Conservation (phyloP, 2,113 vertebrate species). For the Notiomystis cincta region DNA sequence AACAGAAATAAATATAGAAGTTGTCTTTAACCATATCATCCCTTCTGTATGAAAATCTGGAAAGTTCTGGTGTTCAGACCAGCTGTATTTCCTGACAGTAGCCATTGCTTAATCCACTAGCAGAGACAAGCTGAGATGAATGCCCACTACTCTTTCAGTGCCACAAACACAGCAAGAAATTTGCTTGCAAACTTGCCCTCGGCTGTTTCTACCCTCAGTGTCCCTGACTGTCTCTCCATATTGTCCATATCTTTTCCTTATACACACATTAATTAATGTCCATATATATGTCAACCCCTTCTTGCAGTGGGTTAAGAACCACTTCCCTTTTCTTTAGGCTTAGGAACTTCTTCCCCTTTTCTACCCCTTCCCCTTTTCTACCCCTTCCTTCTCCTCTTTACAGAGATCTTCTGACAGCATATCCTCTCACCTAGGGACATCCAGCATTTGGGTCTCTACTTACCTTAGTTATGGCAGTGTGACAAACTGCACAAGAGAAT, state of each 20-base stretch:
- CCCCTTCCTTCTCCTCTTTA: fast-evolving
- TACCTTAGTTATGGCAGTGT: not conserved
- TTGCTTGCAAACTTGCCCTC: not conserved
- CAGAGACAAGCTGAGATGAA: not conserved
- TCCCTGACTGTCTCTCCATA: not conserved
- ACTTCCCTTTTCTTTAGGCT: not conserved
- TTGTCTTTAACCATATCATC: not conserved
- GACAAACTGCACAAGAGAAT: not conserved
- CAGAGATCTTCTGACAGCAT: not conserved
- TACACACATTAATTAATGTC: no score
- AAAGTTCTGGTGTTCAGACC: not conserved
- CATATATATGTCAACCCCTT: not conserved
- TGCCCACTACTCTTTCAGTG: not conserved
- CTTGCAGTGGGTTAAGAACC: not conserved
- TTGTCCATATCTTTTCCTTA: not conserved
- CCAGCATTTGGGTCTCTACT: not conserved
- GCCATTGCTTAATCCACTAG: not conserved
- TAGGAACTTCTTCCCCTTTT: not conserved
- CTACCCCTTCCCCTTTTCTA: not conserved
- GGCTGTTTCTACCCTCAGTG: not conserved
- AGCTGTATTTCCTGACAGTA: not conserved
- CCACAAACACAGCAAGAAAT: not conserved
- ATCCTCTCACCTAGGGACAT: not conserved
- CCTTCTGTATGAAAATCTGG: not conserved
- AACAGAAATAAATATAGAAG: not conserved